Conservation (phyloP, 1,140 invertebrate species). For the Ruditapes philippinarum region DNA sequence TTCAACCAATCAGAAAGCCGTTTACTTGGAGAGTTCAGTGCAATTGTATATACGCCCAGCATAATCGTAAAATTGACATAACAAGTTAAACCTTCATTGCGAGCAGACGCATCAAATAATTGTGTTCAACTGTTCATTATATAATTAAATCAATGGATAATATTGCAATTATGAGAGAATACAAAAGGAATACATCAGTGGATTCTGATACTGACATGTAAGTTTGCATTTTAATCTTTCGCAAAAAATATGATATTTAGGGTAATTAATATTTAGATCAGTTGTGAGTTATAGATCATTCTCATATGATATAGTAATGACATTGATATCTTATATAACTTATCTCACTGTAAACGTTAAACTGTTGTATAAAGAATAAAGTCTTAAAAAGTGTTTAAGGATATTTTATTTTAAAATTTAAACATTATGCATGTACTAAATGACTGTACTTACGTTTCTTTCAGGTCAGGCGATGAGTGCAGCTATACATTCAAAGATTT, state of each 20-base stretch:
- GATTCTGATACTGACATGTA: conserved; percentile 58
- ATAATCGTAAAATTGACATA: not conserved
- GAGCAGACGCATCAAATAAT: no score
- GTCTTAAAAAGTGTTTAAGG: no score
- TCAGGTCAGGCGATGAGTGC: conserved; percentile 49
- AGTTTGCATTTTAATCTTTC: conserved; percentile 9
- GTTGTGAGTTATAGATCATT: no score
- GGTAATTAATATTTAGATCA: no score
- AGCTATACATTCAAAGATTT: not conserved
- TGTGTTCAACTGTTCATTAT: no score
- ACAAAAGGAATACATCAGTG: conserved; percentile 56
- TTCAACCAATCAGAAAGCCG: not conserved
- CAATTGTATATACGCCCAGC: not conserved
- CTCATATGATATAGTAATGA: no score
- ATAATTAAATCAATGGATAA: conserved; percentile 14
- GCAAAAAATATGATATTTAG: not conserved
- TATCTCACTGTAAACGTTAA: no score
- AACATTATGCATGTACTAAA: no score
- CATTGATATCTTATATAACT: no score
- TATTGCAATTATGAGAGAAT: conserved; percentile 24
- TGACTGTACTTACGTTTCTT: not conserved
- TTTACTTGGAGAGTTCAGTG: not conserved
- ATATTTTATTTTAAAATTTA: no score
- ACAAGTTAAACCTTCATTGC: not conserved
- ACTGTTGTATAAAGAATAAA: no score